phyloP scores from a whole-genome alignment of 2,113 vertebrate species.

The Spheniscus mendiculus region DNA sequence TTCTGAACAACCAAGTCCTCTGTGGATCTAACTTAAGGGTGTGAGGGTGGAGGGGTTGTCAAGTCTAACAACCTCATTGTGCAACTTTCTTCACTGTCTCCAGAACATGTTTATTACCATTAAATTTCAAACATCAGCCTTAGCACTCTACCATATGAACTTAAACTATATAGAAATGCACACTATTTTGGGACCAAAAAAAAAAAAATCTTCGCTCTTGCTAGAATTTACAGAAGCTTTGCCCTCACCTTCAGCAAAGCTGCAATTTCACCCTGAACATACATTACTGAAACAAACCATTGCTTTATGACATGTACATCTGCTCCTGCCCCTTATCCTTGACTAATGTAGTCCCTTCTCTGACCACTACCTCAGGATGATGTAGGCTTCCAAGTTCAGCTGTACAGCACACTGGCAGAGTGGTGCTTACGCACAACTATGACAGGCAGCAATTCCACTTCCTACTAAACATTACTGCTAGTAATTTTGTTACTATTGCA shows the following conservation, averaged over 20 bases:
- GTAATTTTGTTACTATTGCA: not conserved
- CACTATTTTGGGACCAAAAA: not conserved
- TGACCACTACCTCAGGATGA: not conserved
- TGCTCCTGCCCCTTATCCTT: not conserved
- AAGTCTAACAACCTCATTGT: not conserved
- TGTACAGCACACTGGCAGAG: not conserved
- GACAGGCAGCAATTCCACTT: not conserved
- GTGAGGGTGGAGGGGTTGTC: not conserved
- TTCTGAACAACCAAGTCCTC: not conserved
- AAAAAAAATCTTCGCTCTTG: not conserved
- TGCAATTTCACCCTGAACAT: not conserved
- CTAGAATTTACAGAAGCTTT: not conserved
- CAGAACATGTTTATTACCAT: not conserved
- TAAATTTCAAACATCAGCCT: not conserved
- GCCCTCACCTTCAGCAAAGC: not conserved
- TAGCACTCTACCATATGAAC: not conserved
- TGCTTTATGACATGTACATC: rapidly evolving
- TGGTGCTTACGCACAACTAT: not conserved
- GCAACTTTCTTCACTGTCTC: not conserved
- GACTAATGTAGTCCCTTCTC: not conserved
- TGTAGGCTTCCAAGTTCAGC: not conserved
- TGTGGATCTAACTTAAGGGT: not conserved
- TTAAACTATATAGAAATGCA: not conserved
- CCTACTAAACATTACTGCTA: not conserved
- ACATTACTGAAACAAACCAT: not conserved